Percentiles rank a stretch among this genome's conserved stretches.
Evolutionary conservation across 2,797 vertebrate genomes (phyloP).

Genomic region (Sebastes oblongus): DNA sequence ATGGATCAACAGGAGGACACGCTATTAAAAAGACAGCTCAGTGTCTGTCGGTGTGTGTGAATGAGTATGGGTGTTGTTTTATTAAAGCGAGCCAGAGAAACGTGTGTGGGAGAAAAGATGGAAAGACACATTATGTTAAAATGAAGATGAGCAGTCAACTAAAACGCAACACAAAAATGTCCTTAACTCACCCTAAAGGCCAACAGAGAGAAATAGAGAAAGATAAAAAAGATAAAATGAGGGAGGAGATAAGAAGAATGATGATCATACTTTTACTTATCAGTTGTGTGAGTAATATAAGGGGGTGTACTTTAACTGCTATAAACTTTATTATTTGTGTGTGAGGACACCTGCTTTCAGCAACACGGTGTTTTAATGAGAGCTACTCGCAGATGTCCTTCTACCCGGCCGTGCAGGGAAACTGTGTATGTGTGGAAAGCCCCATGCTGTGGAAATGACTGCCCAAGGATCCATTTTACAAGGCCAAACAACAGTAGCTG

Average conservation of each 20-base stretch:
- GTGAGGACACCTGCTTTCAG: conserved; percentile 22
- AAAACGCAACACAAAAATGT: not conserved
- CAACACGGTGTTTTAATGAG: conserved; percentile 33
- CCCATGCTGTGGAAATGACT: conserved; percentile 26
- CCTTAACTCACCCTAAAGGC: conserved; percentile 20
- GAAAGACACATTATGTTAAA: conserved; percentile 38
- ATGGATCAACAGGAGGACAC: conserved; percentile 56
- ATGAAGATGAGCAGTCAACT: conserved; percentile 24
- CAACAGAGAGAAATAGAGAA: not conserved
- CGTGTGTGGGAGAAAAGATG: conserved; percentile 26
- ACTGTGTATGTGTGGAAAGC: conserved; percentile 3
- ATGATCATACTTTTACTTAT: conserved; percentile 13
- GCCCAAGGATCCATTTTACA: conserved; percentile 45
- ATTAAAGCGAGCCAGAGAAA: conserved; percentile 35
- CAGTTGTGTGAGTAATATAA: not conserved
- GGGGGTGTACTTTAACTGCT: not conserved
- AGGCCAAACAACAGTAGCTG: conserved; percentile 34
- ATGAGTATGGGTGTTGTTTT: conserved; percentile 14
- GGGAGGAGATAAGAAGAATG: not conserved
- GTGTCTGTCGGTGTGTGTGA: conserved; percentile 18
- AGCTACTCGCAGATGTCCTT: conserved; percentile 16
- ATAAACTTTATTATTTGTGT: not conserved
- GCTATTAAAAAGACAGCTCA: conserved; percentile 53
- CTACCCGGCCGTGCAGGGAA: conserved; percentile 2
- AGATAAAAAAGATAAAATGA: not conserved